Evolutionary conservation across 2,797 vertebrate species (phyloP).

Genomic region (Hemibagrus guttatus): DNA sequence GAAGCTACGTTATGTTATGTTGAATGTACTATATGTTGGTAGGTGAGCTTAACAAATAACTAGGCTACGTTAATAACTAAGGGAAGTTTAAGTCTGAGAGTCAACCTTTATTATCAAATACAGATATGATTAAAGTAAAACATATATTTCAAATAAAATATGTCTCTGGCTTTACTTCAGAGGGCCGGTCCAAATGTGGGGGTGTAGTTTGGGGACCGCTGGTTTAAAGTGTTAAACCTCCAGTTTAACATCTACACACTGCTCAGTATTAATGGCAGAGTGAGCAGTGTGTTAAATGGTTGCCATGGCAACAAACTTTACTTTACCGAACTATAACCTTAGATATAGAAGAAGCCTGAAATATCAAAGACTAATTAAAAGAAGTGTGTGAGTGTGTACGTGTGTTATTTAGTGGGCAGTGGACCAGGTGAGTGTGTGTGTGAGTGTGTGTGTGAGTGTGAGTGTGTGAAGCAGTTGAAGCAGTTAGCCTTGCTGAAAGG

Average conservation of each 20-base stretch:
- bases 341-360: not conserved
- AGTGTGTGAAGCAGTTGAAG: conserved; percentile 56
- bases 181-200: too few species aligned
- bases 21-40: too few species aligned
- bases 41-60: too few species aligned
- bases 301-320: not conserved
- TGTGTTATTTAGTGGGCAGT: conserved; percentile 15
- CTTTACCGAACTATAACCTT: too few species aligned
- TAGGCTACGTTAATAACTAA: too few species aligned
- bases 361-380: not conserved
- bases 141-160: too few species aligned
- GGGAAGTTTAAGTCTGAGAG: too few species aligned
- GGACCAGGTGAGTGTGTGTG: not conserved
- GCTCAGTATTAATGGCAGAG: not conserved
- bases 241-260: not conserved
- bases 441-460: not conserved
- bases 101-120: too few species aligned
- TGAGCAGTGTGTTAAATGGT: not conserved
- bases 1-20: too few species aligned
- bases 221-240: not conserved
- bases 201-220: not conserved
- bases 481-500: conserved; percentile 73
- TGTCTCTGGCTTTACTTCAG: too few species aligned
- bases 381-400: too few species aligned
- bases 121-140: too few species aligned